phyloP scores from a whole-genome alignment of 2,888 invertebrate species.

The Eueremaeus valkanovi region DNA sequence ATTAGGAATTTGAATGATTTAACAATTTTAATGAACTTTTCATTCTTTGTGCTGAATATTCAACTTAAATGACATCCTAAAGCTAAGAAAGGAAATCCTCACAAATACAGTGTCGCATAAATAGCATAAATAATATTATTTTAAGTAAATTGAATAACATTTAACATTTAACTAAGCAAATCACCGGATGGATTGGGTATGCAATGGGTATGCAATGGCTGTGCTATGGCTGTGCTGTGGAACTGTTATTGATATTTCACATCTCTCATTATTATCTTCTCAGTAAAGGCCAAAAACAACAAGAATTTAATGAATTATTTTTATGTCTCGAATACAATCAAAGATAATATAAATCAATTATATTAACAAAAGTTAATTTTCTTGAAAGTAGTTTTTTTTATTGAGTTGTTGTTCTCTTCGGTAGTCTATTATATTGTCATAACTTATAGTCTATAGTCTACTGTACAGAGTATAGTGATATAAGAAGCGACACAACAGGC shows the following conservation, averaged over 20 bases:
- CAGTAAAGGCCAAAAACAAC: background rate
- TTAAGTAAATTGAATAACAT: slow-evolving; percentile 24
- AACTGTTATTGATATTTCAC: slow-evolving; percentile 18
- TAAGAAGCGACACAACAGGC: background rate
- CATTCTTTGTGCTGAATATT: background rate
- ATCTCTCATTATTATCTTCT: background rate
- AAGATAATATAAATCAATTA: slow-evolving; percentile 20
- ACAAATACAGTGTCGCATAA: background rate
- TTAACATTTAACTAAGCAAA: slow-evolving; percentile 30
- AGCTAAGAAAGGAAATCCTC: slow-evolving; percentile 34
- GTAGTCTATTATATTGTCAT: too few relatives aligned
- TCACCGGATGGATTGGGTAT: too few relatives aligned
- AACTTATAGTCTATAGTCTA: background rate
- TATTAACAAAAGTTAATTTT: slow-evolving; percentile 21
- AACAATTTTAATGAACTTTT: slow-evolving; percentile 24
- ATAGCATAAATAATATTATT: slow-evolving; percentile 32
- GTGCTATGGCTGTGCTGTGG: too few relatives aligned
- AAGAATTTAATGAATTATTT: background rate
- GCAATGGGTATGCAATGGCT: background rate
- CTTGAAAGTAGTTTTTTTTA: slow-evolving; percentile 14
- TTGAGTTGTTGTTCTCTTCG: background rate
- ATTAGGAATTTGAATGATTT: background rate
- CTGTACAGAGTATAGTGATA: background rate
- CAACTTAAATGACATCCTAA: slow-evolving; percentile 30
- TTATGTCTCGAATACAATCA: too few relatives aligned